Conservation (phyloP, 2,888 invertebrate species). For the Gryllus longicercus region DNA sequence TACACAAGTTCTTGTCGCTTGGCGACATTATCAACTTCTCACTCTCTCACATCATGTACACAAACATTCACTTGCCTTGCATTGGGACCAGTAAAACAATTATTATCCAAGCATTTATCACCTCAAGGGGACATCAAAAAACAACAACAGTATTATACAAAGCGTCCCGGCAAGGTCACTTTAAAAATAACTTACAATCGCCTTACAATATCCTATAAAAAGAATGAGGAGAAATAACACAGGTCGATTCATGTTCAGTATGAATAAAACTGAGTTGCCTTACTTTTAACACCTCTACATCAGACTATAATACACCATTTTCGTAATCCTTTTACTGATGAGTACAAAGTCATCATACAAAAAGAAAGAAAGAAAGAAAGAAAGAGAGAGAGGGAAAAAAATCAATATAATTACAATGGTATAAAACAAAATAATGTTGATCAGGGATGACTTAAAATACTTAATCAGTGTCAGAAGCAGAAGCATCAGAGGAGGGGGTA, state of each 20-base stretch:
- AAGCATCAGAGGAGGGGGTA: background rate
- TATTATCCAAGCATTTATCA: slow-evolving; percentile 20
- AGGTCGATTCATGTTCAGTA: background rate
- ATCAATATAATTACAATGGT: slow-evolving; percentile 2
- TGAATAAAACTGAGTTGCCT: slow-evolving; percentile 4
- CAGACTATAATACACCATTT: background rate
- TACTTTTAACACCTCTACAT: background rate
- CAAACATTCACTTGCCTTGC: slow-evolving; percentile 19
- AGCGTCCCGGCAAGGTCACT: slow-evolving; percentile 56
- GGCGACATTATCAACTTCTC: slow-evolving; percentile 26
- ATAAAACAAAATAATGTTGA: background rate
- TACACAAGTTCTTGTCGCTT: slow-evolving; percentile 27
- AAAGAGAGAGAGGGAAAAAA: background rate
- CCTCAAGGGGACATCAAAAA: slow-evolving; percentile 23
- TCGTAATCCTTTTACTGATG: background rate
- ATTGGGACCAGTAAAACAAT: slow-evolving; percentile 28
- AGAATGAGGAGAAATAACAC: background rate
- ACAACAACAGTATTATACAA: slow-evolving; percentile 33
- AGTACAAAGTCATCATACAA: background rate
- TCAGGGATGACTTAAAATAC: slow-evolving; percentile 2
- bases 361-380: too few relatives aligned
- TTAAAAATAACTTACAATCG: slow-evolving; percentile 56
- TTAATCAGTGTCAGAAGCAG: background rate
- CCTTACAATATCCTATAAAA: slow-evolving; percentile 21
- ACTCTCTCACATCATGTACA: slow-evolving; percentile 24